phyloP scores from a whole-genome alignment of 2,888 invertebrate genomes.

The Rhyacophila evoluta region DNA sequence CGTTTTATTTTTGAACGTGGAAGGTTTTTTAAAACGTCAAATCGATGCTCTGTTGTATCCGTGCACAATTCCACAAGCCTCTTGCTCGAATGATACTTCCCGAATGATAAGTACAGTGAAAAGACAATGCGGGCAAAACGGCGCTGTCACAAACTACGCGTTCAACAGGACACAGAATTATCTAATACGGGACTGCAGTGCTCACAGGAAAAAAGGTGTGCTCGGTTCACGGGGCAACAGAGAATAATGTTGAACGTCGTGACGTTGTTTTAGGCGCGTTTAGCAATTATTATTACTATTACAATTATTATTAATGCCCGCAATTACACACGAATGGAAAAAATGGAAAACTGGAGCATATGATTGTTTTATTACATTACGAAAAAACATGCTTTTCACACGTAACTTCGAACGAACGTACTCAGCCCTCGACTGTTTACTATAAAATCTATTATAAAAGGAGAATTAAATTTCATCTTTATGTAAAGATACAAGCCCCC shows the following conservation, averaged over 20 bases:
- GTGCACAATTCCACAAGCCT: constrained; percentile 9
- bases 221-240: constrained; percentile 14
- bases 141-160: constrained; percentile 6
- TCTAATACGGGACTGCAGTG: constrained; percentile 20
- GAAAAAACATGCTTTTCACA: background rate
- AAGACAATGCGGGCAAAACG: constrained; percentile 37
- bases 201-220: constrained; percentile 11
- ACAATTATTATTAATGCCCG: background rate
- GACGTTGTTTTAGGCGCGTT: constrained; percentile 24
- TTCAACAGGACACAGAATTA: constrained; percentile 22
- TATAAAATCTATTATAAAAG: too few relatives aligned
- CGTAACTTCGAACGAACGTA: background rate
- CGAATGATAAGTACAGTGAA: constrained; percentile 27
- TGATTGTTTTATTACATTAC: constrained; percentile 3
- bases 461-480: too few relatives aligned
- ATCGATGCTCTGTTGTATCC: background rate
- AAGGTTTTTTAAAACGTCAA: background rate
- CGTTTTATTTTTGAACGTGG: background rate
- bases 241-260: background rate
- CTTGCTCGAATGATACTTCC: constrained; percentile 12
- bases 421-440: too few relatives aligned
- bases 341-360: constrained; percentile 15
- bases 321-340: constrained; percentile 13
- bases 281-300: constrained; percentile 9
- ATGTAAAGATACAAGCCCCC: too few relatives aligned